Evolutionary conservation across 2,113 vertebrate species (phyloP).

Genomic region (Corythaeola cristata): DNA sequence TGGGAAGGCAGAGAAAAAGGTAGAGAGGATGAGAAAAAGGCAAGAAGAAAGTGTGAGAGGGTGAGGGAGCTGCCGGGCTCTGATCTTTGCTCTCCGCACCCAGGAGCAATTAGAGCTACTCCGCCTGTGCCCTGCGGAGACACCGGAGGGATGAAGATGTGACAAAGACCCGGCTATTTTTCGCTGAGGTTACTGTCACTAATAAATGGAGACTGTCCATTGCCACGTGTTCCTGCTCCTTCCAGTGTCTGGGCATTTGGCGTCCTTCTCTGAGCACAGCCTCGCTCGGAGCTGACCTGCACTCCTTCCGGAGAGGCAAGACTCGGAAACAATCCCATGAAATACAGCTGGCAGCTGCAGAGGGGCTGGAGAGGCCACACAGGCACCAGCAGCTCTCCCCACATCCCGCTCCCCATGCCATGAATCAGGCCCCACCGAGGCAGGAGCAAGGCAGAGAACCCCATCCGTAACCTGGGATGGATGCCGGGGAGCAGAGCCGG

Average conservation of each 20-base stretch:
- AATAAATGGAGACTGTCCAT: constrained; percentile 34
- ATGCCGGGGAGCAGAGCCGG: background rate
- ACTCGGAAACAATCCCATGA: background rate
- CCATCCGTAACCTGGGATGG: background rate
- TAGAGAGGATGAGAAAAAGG: background rate
- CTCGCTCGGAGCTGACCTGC: background rate
- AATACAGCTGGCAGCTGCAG: background rate
- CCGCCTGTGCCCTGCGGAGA: background rate
- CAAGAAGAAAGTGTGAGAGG: background rate
- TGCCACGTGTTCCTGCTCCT: constrained; percentile 1
- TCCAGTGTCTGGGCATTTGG: background rate
- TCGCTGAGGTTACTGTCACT: constrained; percentile 27
- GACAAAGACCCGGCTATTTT: constrained; percentile 36
- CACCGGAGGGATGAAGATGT: constrained; percentile 1
- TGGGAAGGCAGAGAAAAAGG: background rate
- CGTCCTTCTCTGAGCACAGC: background rate
- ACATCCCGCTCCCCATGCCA: background rate
- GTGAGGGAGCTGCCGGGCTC: background rate
- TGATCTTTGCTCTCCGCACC: background rate
- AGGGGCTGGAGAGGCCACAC: background rate
- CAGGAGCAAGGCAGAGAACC: background rate
- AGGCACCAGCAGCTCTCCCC: background rate
- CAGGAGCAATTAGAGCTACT: constrained; percentile 2
- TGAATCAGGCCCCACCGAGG: background rate
- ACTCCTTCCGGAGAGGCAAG: background rate